phyloP scores from a whole-genome alignment of 23 tunicate species.

The Trididemnum nubilum region DNA sequence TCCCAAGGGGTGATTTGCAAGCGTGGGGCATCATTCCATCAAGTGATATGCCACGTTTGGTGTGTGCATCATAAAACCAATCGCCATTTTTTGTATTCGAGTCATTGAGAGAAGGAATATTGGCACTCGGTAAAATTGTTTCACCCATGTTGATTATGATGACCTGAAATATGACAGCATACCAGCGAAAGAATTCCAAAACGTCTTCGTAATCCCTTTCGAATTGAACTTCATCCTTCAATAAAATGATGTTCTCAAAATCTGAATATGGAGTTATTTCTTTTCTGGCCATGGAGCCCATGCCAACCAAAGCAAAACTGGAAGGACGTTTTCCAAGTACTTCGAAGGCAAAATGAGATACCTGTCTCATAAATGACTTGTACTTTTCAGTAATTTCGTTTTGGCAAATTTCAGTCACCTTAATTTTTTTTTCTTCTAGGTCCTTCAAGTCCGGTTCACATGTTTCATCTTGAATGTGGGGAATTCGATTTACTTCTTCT shows the following conservation, averaged over 20 bases:
- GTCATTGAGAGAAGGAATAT: conserved; percentile 5
- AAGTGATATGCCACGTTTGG: background rate
- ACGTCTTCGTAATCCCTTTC: background rate
- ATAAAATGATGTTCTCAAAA: conserved; percentile 53
- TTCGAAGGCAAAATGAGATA: background rate
- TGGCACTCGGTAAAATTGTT: background rate
- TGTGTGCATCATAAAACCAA: background rate
- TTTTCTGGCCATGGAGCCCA: conserved; percentile 35
- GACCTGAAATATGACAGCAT: conserved; percentile 27
- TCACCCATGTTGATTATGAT: background rate
- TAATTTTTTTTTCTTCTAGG: background rate
- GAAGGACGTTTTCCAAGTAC: background rate
- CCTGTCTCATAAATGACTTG: background rate
- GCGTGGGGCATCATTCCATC: background rate
- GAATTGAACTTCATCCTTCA: conserved; percentile 21
- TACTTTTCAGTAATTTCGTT: background rate
- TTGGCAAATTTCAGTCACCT: background rate
- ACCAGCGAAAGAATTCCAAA: conserved; percentile 37
- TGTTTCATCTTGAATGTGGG: background rate
- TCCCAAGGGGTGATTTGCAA: background rate
- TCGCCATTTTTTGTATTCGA: background rate
- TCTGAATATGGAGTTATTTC: conserved; percentile 66
- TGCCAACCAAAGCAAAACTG: background rate
- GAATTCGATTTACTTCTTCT: background rate
- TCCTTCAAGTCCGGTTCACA: background rate